phyloP scores from a whole-genome alignment of 2,888 invertebrate genomes.

The Cyaniris semiargus region DNA sequence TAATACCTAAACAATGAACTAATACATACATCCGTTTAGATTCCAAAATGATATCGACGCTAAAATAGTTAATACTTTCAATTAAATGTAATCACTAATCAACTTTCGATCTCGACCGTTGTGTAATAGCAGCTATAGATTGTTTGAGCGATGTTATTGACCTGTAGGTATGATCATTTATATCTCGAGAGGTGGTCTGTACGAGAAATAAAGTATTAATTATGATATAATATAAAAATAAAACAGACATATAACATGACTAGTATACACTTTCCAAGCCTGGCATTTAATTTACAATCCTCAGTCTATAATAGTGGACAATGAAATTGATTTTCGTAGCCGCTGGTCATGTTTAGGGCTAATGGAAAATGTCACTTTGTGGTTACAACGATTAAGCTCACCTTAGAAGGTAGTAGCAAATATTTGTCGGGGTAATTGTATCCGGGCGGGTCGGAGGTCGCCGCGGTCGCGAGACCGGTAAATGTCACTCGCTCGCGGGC shows the following conservation, averaged over 20 bases:
- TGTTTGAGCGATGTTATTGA: conserved; percentile 8
- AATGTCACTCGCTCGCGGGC: conserved; percentile 36
- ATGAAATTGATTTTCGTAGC: background rate
- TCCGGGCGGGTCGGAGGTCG: conserved; percentile 32
- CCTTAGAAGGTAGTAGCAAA: conserved; percentile 2
- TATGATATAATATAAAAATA: background rate
- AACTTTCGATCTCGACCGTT: conserved; percentile 19
- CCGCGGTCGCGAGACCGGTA: background rate
- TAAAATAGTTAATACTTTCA: background rate
- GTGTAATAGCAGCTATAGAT: background rate
- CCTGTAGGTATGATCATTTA: background rate
- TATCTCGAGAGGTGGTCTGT: background rate
- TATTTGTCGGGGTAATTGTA: conserved; percentile 11
- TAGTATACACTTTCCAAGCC: too few species aligned
- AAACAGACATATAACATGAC: too few species aligned
- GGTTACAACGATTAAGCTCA: background rate
- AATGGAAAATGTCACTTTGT: conserved; percentile 6
- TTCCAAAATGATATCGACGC: background rate
- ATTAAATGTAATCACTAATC: conserved; percentile 27
- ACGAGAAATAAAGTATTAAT: background rate
- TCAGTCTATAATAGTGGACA: too few species aligned
- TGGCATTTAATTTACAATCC: too few species aligned
- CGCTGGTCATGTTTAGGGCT: background rate
- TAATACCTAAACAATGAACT: background rate
- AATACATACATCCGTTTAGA: background rate